Evolutionary conservation across 2,113 vertebrate species (phyloP).

Genomic region (Passer montanus): DNA sequence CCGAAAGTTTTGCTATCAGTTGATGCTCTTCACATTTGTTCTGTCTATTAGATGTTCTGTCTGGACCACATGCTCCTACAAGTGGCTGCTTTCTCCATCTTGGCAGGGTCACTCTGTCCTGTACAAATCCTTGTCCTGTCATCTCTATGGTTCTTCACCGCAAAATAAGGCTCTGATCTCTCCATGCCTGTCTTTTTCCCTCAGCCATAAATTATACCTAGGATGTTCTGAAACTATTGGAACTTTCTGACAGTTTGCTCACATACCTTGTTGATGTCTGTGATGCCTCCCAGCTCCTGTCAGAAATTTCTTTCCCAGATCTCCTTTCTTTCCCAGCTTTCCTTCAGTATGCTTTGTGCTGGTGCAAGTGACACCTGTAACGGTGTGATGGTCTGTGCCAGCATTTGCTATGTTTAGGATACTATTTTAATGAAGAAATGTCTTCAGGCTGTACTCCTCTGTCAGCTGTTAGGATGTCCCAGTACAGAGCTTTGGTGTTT

Average conservation of each 20-base stretch:
- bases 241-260: not conserved
- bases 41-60: not conserved
- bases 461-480: not conserved
- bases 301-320: not conserved
- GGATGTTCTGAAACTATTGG: not conserved
- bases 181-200: not conserved
- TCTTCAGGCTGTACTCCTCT: not conserved
- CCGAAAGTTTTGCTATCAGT: not conserved
- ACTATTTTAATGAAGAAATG: not conserved
- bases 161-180: not conserved
- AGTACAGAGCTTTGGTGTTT: not conserved
- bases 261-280: rapidly evolving
- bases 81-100: not conserved
- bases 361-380: not conserved
- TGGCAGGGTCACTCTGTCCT: not conserved
- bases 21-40: not conserved
- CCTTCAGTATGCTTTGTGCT: not conserved
- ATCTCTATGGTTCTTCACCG: not conserved
- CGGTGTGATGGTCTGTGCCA: rapidly evolving
- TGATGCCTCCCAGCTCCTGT: not conserved
- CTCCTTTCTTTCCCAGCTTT: not conserved
- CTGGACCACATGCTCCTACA: not conserved
- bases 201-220: not conserved
- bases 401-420: not conserved
- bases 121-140: not conserved